Base-by-base conservation (phyloP, 1,140 invertebrate genomes). In the Gryllus bimaculatus region DNA sequence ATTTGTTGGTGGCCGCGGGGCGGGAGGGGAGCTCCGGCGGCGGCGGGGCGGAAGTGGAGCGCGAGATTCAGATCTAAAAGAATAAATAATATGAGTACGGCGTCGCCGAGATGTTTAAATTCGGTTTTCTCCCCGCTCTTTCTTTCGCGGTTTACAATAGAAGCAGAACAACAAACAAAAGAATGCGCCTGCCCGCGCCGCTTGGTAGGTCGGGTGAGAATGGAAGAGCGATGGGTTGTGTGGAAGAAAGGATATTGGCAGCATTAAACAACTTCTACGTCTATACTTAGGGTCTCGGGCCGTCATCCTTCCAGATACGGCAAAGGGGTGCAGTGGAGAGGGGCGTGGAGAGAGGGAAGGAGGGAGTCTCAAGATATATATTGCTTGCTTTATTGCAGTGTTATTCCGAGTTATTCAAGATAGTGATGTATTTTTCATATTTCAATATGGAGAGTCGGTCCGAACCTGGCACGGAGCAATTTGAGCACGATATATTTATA, bases 341-440 rank as follows among this genome's bases (percentile, higher is more conserved):
- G 54, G 7, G 18, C 18, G 54, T 10, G 54, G 54, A 66, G 10
- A 7, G 54, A 13, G 18, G n/a, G n/a, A n/a, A n/a, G 7, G 54
- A 66, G 54, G 0, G 18, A 66, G 10, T 18, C 7, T 18, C 18
- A 1, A 66, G 18, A 66, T 66, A 66, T 66, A 66, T 66, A 13
- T 66, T 66, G 54, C 54, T 18, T 10, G 10, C 54, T 66, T 66
- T 66, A 66, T 66, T 66, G 18, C 54, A 18, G 54, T 66, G 54
- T 66, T 66, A 66, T 66, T 66, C 54, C 18, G 54, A 66, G 54
- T 66, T 66, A 66, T 66, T 66, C 54, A 66, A 66, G 54, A 66
- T 66, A 66, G 54, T 66, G 54, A 66, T 66, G 54, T 66, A 66
- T 66, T 66, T 66, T 66, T 66, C 54, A 66, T 66, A 66, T 66